Percentiles rank a stretch among this genome's conserved stretches.
Evolutionary conservation across 2,888 invertebrate genomes (phyloP).

Genomic region (Adelognathus sp.): DNA sequence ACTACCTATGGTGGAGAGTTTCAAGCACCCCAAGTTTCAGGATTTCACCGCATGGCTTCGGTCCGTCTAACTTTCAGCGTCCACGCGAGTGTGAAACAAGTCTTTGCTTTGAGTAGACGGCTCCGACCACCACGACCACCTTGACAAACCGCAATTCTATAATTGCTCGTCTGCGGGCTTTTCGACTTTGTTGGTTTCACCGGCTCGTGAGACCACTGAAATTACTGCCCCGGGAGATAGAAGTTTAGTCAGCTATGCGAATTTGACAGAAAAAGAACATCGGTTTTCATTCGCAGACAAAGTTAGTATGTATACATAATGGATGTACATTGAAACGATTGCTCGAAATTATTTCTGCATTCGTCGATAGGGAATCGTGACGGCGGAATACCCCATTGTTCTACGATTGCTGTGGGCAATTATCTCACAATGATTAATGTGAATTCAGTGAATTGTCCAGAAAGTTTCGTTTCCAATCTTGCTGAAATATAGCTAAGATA

Average conservation of each 20-base stretch:
- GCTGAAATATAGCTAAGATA: too few relatives aligned
- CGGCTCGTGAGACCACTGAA: constrained; percentile 44
- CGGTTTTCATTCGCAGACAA: neutral
- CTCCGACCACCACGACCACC: constrained; percentile 46
- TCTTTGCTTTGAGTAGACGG: constrained; percentile 66
- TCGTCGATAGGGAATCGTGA: too few relatives aligned
- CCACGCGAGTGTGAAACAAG: constrained; percentile 68
- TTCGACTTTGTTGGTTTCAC: constrained; percentile 61
- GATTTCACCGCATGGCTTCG: constrained; percentile 56
- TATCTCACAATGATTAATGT: too few relatives aligned
- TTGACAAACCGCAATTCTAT: constrained; percentile 61
- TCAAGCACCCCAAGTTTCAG: constrained; percentile 27
- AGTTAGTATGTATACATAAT: too few relatives aligned
- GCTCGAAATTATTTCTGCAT: too few relatives aligned
- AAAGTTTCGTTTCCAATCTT: too few relatives aligned
- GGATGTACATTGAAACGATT: too few relatives aligned
- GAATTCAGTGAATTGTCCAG: too few relatives aligned
- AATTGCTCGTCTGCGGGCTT: constrained; percentile 66
- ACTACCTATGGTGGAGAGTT: constrained; percentile 32
- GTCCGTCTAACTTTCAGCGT: constrained; percentile 62
- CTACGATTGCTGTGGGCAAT: too few relatives aligned
- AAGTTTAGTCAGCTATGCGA: constrained; percentile 13
- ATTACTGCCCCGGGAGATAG: constrained; percentile 17
- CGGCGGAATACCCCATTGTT: too few relatives aligned
- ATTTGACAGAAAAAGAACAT: neutral